phyloP scores from a whole-genome alignment of 2,888 invertebrate genomes.

The Synergus laeviventris region DNA sequence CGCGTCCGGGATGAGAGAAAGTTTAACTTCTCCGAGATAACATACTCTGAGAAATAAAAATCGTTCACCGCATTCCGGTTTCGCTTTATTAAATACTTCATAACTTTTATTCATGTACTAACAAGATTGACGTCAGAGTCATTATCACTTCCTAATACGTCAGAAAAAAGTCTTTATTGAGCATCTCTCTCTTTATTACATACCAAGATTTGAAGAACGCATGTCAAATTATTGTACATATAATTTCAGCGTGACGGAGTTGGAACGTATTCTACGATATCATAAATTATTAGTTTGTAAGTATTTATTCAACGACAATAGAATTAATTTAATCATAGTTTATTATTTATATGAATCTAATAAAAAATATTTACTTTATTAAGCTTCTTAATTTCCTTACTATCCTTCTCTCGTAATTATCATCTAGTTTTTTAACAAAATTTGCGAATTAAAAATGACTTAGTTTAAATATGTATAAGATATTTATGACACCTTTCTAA shows the following conservation, averaged over 20 bases:
- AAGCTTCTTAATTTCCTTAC: not conserved
- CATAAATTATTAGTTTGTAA: not conserved
- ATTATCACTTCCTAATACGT: slow-evolving; percentile 19
- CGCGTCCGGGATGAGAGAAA: slow-evolving; percentile 51
- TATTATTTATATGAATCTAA: not conserved
- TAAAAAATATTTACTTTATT: not conserved
- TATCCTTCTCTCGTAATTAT: not conserved
- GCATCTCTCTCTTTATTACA: not conserved
- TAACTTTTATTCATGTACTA: slow-evolving; percentile 9
- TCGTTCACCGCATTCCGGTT: slow-evolving; percentile 12
- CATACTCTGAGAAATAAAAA: slow-evolving; percentile 43
- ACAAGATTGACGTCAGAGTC: not conserved
- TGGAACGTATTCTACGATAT: not conserved
- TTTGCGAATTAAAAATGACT: not conserved
- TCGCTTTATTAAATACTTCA: slow-evolving; percentile 21
- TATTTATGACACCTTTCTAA: slow-evolving; percentile 31
- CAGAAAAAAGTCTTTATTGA: not conserved
- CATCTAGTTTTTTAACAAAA: not conserved
- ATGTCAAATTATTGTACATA: slow-evolving; percentile 5
- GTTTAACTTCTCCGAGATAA: slow-evolving; percentile 42
- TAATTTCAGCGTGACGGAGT: not conserved
- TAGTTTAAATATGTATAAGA: not conserved
- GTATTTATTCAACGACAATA: not conserved
- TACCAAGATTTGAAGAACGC: not conserved
- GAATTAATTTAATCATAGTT: not conserved